phyloP scores from a whole-genome alignment of 2,888 invertebrate genomes.

The Odontothrips loti region DNA sequence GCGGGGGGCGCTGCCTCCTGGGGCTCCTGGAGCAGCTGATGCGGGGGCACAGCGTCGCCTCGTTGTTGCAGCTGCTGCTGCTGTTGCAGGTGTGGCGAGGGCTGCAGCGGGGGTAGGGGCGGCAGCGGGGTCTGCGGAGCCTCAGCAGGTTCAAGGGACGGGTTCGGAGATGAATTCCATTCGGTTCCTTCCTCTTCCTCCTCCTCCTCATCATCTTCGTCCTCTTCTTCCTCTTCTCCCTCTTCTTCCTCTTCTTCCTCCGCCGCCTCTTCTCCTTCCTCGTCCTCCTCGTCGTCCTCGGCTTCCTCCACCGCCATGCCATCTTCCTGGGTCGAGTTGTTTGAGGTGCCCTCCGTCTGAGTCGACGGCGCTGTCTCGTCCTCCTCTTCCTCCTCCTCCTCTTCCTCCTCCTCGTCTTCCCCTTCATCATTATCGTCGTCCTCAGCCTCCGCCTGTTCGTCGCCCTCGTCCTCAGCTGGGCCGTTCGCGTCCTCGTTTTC shows the following conservation, averaged over 20 bases:
- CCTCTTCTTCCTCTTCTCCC: background rate
- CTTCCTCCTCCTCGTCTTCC: background rate
- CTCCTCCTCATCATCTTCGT: background rate
- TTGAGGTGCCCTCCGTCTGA: background rate
- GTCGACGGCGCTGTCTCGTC: background rate
- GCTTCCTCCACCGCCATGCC: background rate
- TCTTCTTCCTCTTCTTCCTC: background rate
- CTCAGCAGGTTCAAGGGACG: background rate
- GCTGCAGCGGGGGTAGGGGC: background rate
- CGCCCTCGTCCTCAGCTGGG: background rate
- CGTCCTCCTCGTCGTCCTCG: background rate
- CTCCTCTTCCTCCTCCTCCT: background rate
- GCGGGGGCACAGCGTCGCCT: background rate
- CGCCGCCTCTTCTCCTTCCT: background rate
- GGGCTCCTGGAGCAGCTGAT: background rate
- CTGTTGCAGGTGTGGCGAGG: background rate
- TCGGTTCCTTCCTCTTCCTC: background rate
- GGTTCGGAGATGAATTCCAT: background rate
- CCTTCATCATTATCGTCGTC: background rate
- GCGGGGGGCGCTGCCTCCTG: background rate
- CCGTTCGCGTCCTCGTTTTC: background rate
- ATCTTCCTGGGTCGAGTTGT: background rate
- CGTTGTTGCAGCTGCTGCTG: background rate
- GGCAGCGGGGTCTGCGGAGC: background rate
- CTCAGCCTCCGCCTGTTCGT: background rate